Base-by-base conservation (phyloP, 2,888 invertebrate genomes). In the Cheilosia impressa region DNA sequence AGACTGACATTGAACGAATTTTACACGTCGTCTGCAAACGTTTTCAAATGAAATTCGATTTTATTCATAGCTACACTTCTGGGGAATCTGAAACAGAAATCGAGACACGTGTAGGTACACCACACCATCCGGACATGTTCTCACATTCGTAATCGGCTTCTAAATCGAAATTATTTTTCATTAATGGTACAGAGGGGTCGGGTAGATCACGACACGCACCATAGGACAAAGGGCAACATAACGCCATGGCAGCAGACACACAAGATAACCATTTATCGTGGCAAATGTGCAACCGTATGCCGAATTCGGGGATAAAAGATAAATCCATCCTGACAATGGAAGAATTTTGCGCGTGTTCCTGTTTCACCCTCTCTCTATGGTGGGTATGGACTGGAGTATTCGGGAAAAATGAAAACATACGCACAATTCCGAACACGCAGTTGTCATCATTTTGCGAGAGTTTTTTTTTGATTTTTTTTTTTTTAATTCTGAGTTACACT, bases 91-190 rank as follows among this genome's bases (percentile, higher is more conserved):
- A 50, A 65, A 27, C 27, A 27, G 27, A 27, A 27, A 27, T 6
- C 27, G 1, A 6, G 27, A 65, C 80, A 75, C 68, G 68, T 63
- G 80, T 31, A 15, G 15, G 13, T 9, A 38, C 27, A 17, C 6
- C 31, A 47, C 57, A 41, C 55, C 71, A 22, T 50, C 45, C 34
- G 73, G 60, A 38, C 34, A 24, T 80, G 66, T 80, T 68, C 73
- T 55, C 80, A 80, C 68, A 80, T 80, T 22, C 53, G 68, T 71
- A 75, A 80, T 68, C 66, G 68, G 55, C 68, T 73, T 68, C 80
- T 68, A 57, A 80, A 73, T 73, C 27, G 68, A 75, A 80, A 60
- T 73, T 58, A 72, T 79, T 58, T 55, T 45, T 45, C 58, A 50
- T 52, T 79, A 57, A 72, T 65, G 43, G 19, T 6, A 58, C 22